Base-by-base conservation (phyloP, 2,797 vertebrate genomes). In the Phoeniculus purpureus region DNA sequence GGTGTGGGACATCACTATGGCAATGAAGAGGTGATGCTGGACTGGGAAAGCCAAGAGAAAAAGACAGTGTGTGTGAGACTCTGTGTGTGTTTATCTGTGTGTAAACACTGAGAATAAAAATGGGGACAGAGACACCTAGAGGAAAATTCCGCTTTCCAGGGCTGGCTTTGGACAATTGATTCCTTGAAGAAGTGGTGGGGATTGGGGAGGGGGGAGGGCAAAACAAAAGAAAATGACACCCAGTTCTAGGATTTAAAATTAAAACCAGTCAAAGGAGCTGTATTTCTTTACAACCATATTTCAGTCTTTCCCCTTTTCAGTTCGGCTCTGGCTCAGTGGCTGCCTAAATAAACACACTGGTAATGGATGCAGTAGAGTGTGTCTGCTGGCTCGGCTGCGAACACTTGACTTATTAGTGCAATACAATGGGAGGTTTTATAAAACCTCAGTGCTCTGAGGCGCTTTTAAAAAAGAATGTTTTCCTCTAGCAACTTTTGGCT, bases 361-460 rank as follows among this genome's bases (percentile, higher is more conserved):
- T 86, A 94, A 92, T 51, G 54, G 94, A 81, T 89, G 74, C 89
- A 88, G 55, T 29, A 27, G 48, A 75, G 67, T 43, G 67, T 71
- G 58, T 91, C 78, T 91, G 79, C 93, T 92, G 71, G 77, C 91
- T 92, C 0, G 32, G 61, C 81, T 91, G 88, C 14, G 26, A 93
- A 59, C 68, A 58, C 85, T 95, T 93, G 83, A 92, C 86, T 91
- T 90, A 82, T 75, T 86, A 77, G 66, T 94, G 81, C 86, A 80
- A 29, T 65, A 81, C 47, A 68, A 74, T 66, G 75, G 51, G 58
- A 90, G 75, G 68, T 89, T 87, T 94, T 91, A 48, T 43, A 80
- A 92, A 90, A 60, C 47, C 7, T 22, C 29, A 16, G 31, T 51
- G 84, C 67, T 87, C 79, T 43, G 40, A 32, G 76, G 56, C 70